These are phyloP conservation scores for Cheilosia vernalis DNA, from an alignment of 2,888 invertebrate genomes.

Conservation along the genomic window DNA sequence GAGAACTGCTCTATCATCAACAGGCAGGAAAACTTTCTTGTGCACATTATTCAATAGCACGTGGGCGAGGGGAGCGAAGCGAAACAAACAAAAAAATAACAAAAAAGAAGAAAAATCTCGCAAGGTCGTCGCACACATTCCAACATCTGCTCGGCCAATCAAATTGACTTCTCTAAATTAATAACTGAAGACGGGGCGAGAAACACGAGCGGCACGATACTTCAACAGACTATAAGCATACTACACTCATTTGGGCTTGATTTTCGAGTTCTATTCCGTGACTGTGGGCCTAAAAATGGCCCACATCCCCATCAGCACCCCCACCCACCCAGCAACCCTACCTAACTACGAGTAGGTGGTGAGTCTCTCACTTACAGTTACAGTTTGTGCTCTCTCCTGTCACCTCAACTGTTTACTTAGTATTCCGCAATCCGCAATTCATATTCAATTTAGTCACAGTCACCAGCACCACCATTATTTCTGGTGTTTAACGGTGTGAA, in stretches of 20 bases:
- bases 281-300: neutral
- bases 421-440: slow-evolving; percentile 34
- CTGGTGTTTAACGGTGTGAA: slow-evolving; percentile 44
- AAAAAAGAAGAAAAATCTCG: slow-evolving; percentile 12
- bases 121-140: slow-evolving; percentile 68
- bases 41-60: slow-evolving; percentile 26
- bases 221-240: neutral
- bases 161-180: slow-evolving; percentile 62
- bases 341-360: no score
- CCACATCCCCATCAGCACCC: neutral
- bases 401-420: slow-evolving; percentile 9
- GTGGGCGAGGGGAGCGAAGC: neutral
- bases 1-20: neutral
- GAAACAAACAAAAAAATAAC: slow-evolving; percentile 3
- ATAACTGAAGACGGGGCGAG: slow-evolving; percentile 40
- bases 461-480: slow-evolving; percentile 1
- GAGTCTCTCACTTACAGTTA: no score
- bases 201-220: neutral
- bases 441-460: slow-evolving; percentile 13
- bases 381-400: neutral
- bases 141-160: slow-evolving; percentile 32
- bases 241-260: neutral
- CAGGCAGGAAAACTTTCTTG: slow-evolving; percentile 2
- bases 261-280: slow-evolving; percentile 3
- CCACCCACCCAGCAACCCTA: neutral